A percentile compares a stretch with the other conserved stretches of the same genome.
These are phyloP conservation scores for Ibycter americanus DNA, from an alignment of 2,797 vertebrate genomes.

Conservation along the genomic window DNA sequence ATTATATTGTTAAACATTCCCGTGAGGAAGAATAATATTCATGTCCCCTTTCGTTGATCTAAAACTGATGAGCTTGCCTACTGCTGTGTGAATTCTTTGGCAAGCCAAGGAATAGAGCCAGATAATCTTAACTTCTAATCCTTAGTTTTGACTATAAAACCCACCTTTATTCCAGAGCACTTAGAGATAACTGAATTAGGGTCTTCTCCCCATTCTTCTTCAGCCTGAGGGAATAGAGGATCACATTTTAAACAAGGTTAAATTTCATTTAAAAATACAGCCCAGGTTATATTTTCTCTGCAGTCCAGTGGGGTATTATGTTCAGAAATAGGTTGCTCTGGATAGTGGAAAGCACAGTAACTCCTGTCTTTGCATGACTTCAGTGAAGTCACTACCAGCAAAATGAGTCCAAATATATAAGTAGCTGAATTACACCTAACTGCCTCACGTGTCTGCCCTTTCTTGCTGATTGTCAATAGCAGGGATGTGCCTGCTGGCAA, in stretches of 20 bases:
- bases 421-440: background rate
- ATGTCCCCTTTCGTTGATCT: background rate
- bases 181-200: background rate
- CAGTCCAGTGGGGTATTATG: accelerated
- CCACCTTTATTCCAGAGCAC: background rate
- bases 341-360: background rate
- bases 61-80: background rate
- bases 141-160: background rate
- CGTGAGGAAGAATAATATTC: background rate
- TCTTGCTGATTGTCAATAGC: background rate
- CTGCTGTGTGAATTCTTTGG: background rate
- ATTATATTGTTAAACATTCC: conserved; percentile 23
- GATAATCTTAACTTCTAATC: background rate
- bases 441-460: background rate
- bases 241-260: background rate
- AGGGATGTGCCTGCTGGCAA: conserved; percentile 52
- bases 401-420: background rate
- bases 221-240: background rate
- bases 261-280: background rate
- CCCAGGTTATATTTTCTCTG: background rate
- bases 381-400: background rate
- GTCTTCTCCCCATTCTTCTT: background rate
- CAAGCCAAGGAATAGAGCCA: background rate
- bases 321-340: background rate
- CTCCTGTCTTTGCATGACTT: background rate